Evolutionary conservation across 2,113 vertebrate genomes (phyloP), one percentile per base, ranked within the genome.

Genomic region (Myrmophylax atrothorax): DNA sequence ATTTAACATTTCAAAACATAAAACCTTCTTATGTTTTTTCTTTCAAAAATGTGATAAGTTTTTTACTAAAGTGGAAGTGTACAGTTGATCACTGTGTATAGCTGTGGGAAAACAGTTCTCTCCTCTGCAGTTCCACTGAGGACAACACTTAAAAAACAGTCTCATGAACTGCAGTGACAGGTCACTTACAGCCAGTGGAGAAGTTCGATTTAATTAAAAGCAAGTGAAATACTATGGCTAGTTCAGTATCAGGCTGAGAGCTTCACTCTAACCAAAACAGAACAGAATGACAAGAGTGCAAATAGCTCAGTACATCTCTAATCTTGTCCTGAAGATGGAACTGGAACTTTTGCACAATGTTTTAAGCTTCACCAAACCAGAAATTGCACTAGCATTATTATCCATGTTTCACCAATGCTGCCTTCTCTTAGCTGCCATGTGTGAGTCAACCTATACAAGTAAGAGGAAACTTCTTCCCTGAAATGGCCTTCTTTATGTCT

Each of bases 311-410:
- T 64, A n/a, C 11, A n/a, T 56, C 22, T 29, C 37, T 53, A 50
- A 42, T 28, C 46, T 67, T 72, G 11, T 76, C 33, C 38, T 66
- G 25, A 46, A 49, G 28, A 14, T 18, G 23, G 46, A 90, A 84
- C 2, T 8, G 46, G 35, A 94, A 89, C 67, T 8, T 22, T 53
- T 94, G 76, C 26, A 87, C 37, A 68, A 31, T 53, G 29, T 19
- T 83, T 95, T 69, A 70, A 92, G 83, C 35, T 92, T 79, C 50
- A 81, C 15, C 12, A 94, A 76, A 93, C n/a, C 59, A 95, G 70
- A 53, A 46, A 67, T 75, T 60, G n/a, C 75, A 78, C n/a, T 18
- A 81, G 68, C 49, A 60, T 94, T 92, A 87, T 87, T 84, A 84
- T 69, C 28, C 66, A 83, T 75, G 62, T 24, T 94, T 90, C 53